Percentiles rank a stretch among this genome's conserved stretches.
Evolutionary conservation across 2,888 invertebrate genomes (phyloP).

Genomic region (Scrobipalpa atriplicella): DNA sequence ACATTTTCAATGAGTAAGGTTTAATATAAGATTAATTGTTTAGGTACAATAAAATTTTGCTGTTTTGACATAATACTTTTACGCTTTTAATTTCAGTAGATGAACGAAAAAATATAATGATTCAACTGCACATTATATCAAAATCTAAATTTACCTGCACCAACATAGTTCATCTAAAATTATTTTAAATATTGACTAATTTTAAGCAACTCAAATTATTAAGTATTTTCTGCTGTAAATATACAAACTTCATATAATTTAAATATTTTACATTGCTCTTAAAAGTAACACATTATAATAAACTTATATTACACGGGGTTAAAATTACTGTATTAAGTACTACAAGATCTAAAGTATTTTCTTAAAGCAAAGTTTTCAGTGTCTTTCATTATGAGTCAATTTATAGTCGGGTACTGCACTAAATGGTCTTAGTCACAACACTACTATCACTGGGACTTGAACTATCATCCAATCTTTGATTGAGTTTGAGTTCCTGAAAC

Average conservation of each 20-base stretch:
- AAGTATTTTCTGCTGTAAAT: neutral
- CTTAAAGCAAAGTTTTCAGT: conserved; percentile 34
- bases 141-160: too few species aligned
- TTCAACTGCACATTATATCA: too few species aligned
- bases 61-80: too few species aligned
- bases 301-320: neutral
- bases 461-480: conserved; percentile 65
- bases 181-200: neutral
- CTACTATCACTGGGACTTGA: conserved; percentile 77
- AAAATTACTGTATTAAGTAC: neutral
- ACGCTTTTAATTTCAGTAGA: too few species aligned
- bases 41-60: too few species aligned
- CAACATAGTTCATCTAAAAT: too few species aligned
- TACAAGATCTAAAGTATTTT: conserved; percentile 4
- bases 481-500: conserved; percentile 73
- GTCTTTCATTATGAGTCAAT: conserved; percentile 56
- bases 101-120: too few species aligned
- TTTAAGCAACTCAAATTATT: neutral
- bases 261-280: neutral
- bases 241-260: neutral
- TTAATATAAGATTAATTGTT: too few species aligned
- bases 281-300: neutral
- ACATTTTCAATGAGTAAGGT: too few species aligned
- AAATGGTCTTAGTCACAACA: conserved; percentile 80
- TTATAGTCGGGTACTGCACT: conserved; percentile 78